Evolutionary conservation across 2,888 invertebrate species (phyloP).

Genomic region (Pollenia angustigena): DNA sequence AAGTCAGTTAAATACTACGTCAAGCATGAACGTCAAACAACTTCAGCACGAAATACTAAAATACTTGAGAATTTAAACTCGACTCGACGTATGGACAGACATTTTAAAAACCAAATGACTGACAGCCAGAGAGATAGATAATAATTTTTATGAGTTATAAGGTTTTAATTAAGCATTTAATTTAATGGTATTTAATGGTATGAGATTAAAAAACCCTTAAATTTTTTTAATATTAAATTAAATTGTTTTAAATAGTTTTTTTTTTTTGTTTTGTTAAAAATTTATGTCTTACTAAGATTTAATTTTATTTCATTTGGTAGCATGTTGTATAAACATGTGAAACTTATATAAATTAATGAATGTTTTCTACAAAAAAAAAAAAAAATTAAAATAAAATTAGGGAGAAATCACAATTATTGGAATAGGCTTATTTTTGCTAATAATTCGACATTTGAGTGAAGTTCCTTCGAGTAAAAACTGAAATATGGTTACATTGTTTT

Average conservation of each 20-base stretch:
- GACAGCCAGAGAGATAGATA: conserved; percentile 18
- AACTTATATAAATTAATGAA: too few species aligned
- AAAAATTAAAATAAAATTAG: too few species aligned
- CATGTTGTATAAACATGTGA: too few species aligned
- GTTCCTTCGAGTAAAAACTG: too few species aligned
- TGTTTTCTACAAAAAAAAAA: too few species aligned
- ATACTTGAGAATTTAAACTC: conserved; percentile 55
- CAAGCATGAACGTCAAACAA: conserved; percentile 29
- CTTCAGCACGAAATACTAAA: conserved; percentile 52
- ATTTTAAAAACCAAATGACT: conserved; percentile 20
- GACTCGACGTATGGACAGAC: conserved; percentile 17
- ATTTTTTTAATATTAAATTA: conserved; percentile 9
- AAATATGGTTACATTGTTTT: too few species aligned
- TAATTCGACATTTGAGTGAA: too few species aligned
- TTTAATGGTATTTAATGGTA: conserved; percentile 40
- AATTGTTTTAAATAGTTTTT: not conserved
- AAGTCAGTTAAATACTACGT: conserved; percentile 27
- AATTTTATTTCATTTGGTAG: too few species aligned
- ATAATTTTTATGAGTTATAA: conserved; percentile 33
- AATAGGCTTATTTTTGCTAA: too few species aligned
- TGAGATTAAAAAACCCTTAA: conserved; percentile 28
- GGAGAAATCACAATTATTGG: too few species aligned
- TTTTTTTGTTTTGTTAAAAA: not conserved
- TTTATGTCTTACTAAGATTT: not conserved
- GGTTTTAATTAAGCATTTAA: conserved; percentile 63